Base-by-base conservation (phyloP, 2,797 vertebrate genomes). In the Acanthis flammea region DNA sequence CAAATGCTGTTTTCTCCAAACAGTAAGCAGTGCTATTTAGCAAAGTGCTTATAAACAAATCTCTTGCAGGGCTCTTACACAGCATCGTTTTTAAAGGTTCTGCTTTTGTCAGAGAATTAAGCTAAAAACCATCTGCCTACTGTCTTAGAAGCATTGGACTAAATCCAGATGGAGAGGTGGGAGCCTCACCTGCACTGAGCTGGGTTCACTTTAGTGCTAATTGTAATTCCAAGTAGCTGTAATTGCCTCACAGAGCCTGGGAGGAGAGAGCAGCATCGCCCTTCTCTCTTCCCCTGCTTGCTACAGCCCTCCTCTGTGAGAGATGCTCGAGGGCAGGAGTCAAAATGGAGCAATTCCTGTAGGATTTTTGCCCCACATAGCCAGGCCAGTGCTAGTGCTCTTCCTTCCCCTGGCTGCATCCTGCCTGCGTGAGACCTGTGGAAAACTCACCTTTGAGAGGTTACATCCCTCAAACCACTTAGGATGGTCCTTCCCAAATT, bases 271-370 rank as follows among this genome's bases (percentile, higher is more conserved):
- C 22, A 60, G 44, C 8, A 3, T 15, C 21, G 8, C 61, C 35
- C 53, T 86, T 15, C 47, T 42, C 25, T 42, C 27, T 58, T 76
- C 3, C 35, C 2, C 12, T 61, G 28, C 44, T 67, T 60, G 23
- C 54, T 47, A 1, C 24, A 86, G 33, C 54, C 58, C 33, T 57
- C 12, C 54, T 90, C 30, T 61, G 45, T 27, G 8, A 19, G 44
- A 30, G 39, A 14, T n/a, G 17, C 11, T 47, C 4, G 6, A 58
- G 30, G 63, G 16, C 39, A 86, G 67, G 6, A 48, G 41, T 8
- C 1, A 1, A 8, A 79, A 2, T 3, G n/a, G 23, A 80, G n/a
- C 19, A 24, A 23, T 51, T n/a, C 2, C 8, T 1, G 0, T 2
- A 21, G 45, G 19, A 3, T n/a, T 82, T 78, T 35, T 44, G 18